These are phyloP conservation scores for Anastrepha ludens DNA, from an alignment of 1,140 invertebrate species.

Conservation along the genomic window DNA sequence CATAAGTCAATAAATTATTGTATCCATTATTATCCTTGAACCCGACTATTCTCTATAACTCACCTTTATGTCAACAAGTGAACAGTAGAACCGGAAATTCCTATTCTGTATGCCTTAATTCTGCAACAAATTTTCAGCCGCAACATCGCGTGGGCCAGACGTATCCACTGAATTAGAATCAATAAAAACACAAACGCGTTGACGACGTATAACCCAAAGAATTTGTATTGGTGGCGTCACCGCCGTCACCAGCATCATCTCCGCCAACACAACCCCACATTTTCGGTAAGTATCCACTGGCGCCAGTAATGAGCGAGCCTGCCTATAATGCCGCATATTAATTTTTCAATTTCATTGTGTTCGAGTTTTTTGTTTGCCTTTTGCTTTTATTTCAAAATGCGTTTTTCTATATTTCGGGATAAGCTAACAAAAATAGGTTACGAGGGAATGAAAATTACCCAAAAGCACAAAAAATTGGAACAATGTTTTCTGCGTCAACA, in stretches of 20 bases:
- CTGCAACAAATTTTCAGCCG: neutral
- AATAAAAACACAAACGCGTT: neutral
- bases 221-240: slow-evolving; percentile 16
- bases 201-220: neutral
- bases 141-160: neutral
- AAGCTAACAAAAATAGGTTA: slow-evolving; percentile 38
- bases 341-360: neutral
- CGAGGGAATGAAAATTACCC: slow-evolving; percentile 1
- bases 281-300: slow-evolving; percentile 31
- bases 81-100: too few species aligned
- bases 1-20: too few species aligned
- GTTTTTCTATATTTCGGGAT: slow-evolving; percentile 8
- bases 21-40: too few species aligned
- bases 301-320: slow-evolving; percentile 34
- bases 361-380: neutral
- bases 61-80: too few species aligned
- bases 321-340: slow-evolving; percentile 7
- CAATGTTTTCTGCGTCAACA: too few species aligned
- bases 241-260: neutral
- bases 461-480: neutral
- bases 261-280: slow-evolving; percentile 5
- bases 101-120: too few species aligned
- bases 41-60: too few species aligned
- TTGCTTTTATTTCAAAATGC: slow-evolving; percentile 6
- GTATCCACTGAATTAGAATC: neutral